Evolutionary conservation across 2,113 vertebrate genomes (phyloP).

Genomic region (Passer domesticus): DNA sequence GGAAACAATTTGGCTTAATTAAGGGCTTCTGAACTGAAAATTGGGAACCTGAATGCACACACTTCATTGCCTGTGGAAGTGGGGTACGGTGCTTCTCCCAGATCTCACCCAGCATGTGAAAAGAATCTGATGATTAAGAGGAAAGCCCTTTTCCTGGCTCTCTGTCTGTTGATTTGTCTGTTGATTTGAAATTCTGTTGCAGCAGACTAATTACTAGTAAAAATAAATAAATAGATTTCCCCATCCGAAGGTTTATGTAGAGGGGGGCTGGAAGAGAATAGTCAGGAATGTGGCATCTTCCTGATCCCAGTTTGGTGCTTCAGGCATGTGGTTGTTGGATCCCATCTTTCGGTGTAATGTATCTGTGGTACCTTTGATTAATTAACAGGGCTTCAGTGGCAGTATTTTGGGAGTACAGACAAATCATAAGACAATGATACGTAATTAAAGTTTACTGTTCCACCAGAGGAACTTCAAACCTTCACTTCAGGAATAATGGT

Average conservation of each 20-base stretch:
- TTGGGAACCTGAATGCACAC: not conserved
- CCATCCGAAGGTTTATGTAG: not conserved
- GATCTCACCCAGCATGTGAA: rapidly evolving
- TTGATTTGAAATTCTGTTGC: not conserved
- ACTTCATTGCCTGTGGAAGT: not conserved
- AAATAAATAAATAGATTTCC: not conserved
- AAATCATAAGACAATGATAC: not conserved
- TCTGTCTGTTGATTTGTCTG: not conserved
- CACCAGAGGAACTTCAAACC: not conserved
- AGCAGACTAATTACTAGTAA: not conserved
- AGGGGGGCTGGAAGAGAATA: not conserved
- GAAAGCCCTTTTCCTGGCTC: not conserved
- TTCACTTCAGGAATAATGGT: not conserved
- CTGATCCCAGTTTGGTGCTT: not conserved
- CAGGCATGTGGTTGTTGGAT: not conserved
- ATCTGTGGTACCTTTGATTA: not conserved
- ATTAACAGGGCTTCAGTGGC: not conserved
- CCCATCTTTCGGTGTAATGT: not conserved
- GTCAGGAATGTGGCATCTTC: not conserved
- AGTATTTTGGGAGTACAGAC: not conserved
- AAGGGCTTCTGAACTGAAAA: constrained; percentile 26
- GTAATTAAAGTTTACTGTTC: constrained; percentile 33
- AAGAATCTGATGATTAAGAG: not conserved
- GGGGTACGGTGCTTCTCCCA: rapidly evolving
- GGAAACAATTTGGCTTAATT: constrained; percentile 51